These are phyloP conservation scores for Lepisosteus oculatus DNA, from an alignment of 2,113 vertebrate species.

Conservation along the genomic window DNA sequence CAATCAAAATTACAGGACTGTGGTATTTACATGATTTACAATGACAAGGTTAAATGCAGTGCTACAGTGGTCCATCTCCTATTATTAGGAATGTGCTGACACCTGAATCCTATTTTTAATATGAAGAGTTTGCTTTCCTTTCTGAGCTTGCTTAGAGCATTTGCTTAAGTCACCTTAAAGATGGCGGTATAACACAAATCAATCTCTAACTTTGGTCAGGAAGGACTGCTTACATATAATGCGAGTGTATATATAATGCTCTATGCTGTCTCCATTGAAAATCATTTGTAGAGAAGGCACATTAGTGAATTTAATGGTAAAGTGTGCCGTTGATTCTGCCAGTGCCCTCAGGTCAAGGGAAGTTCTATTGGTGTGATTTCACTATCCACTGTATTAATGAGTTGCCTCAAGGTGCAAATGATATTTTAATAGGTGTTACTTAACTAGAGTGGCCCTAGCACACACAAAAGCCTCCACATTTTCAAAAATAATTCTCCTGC, in stretches of 20 bases:
- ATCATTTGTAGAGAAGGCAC: constrained; percentile 61
- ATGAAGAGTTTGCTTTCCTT: too few species aligned
- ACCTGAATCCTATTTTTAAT: too few species aligned
- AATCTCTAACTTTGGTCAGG: constrained; percentile 64
- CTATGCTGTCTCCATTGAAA: constrained; percentile 73
- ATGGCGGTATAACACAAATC: too few species aligned
- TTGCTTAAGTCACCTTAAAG: too few species aligned
- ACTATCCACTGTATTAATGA: constrained; percentile 90
- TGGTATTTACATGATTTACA: too few species aligned
- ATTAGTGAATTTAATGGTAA: constrained; percentile 60
- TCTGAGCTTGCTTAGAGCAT: too few species aligned
- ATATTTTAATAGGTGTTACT: constrained; percentile 97
- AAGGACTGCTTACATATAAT: constrained; percentile 27
- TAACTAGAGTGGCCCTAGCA: constrained; percentile 68
- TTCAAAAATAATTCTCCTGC: constrained; percentile 59
- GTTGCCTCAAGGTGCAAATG: constrained; percentile 96
- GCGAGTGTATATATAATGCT: too few species aligned
- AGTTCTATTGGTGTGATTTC: constrained; percentile 72
- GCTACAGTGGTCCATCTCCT: too few species aligned
- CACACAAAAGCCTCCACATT: constrained; percentile 51
- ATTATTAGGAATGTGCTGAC: too few species aligned
- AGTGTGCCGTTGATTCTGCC: constrained; percentile 63
- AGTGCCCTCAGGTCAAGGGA: constrained; percentile 76
- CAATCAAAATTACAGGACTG: too few species aligned
- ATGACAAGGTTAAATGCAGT: too few species aligned